These are phyloP conservation scores for Macroramphosus scolopax DNA, from an alignment of 2,797 vertebrate genomes.

Conservation along the genomic window DNA sequence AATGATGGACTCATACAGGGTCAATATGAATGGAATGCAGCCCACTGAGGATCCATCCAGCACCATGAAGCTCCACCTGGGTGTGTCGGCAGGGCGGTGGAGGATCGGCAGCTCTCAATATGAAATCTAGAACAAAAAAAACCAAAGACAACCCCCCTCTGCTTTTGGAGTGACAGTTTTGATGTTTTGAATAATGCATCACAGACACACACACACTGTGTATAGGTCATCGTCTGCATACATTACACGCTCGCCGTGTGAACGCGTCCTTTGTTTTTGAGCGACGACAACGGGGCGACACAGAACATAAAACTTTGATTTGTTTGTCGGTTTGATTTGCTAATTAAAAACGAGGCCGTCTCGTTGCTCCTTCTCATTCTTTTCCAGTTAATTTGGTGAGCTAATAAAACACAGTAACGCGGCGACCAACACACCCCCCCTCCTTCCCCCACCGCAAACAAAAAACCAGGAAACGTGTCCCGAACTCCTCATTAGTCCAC, in stretches of 20 bases:
- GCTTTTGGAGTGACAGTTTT: conserved; percentile 37
- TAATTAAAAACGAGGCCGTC: not conserved
- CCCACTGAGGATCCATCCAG: no score
- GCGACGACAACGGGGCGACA: conserved; percentile 7
- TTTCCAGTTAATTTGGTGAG: conserved; percentile 11
- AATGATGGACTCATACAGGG: no score
- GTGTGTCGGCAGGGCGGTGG: no score
- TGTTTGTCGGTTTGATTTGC: no score
- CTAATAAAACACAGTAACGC: conserved; percentile 34
- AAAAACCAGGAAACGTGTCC: conserved; percentile 18
- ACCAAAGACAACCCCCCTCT: conserved; percentile 24
- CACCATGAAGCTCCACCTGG: no score
- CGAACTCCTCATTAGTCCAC: conserved; percentile 9
- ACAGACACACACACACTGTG: conserved; percentile 10
- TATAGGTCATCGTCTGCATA: conserved; percentile 23
- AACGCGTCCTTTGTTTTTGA: conserved; percentile 14
- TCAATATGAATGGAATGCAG: no score
- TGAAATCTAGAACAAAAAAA: conserved; percentile 41
- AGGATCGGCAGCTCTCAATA: conserved; percentile 12
- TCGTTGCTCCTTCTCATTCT: conserved; percentile 13
- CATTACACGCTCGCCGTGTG: conserved; percentile 20
- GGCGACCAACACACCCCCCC: no score
- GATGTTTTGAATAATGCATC: conserved; percentile 66
- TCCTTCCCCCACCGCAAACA: no score
- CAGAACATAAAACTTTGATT: conserved; percentile 9